Base-by-base conservation (phyloP, 2,888 invertebrate species). In the Acanthosepion pharaonis region DNA sequence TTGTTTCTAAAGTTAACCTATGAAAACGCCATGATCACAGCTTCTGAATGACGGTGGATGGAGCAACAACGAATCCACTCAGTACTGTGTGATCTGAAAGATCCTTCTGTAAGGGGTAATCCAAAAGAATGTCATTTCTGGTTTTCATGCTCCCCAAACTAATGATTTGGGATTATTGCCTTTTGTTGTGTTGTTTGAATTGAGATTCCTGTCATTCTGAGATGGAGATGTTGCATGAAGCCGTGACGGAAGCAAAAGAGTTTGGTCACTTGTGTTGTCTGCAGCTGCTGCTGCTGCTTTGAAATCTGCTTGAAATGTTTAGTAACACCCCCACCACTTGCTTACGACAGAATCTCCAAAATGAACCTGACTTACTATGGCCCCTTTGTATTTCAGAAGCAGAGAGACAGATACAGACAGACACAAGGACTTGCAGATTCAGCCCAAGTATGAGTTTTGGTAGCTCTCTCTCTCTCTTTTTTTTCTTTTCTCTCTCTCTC, bases 341-440 rank as follows among this genome's bases (percentile, higher is more conserved):
- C n/a, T 78, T 78, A 28, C n/a, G 78, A n/a, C n/a, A n/a, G 23
- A 59, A n/a, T 78, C 78, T 78, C 78, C 78, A 78, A 78, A 78
- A 78, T 18, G n/a, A 78, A 78, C 78, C 49, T 53, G n/a, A 93
- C 49, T 93, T 93, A 93, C 92, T 93, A 33, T 93, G 92, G 53
- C 92, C 78, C 42, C 51, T 93, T 93, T 93, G 92, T 93, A 93
- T 93, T 93, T 93, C 92, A 93, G 92, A 93, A 93, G 92, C 92
- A 93, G 92, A 93, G 92, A 93, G 11, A 93, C 92, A 51, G 92
- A 93, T 93, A 93, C 92, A 93, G 92, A 93, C 92, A 93, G 92
- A 93, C 92, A 51, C 92, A 93, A 53, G 92, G 92, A 93, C 28
- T n/a, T 93, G 53, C 92, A 51, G 92, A 93, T 93, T 93, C 92